Evolutionary conservation across 2,797 vertebrate species (phyloP).

Genomic region (Diceros bicornis): DNA sequence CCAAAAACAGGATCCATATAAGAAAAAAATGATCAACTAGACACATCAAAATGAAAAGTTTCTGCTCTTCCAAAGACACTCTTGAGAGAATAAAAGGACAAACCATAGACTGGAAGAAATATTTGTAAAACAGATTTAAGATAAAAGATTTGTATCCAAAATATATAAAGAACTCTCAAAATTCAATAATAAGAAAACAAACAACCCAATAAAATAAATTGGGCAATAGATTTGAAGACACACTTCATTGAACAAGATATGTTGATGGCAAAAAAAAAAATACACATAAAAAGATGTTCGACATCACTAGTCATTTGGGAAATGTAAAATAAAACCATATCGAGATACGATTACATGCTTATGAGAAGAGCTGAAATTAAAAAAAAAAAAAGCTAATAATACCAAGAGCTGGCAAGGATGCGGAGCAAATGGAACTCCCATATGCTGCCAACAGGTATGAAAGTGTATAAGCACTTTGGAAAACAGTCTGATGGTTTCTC

Average conservation of each 20-base stretch:
- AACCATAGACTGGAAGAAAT: background rate
- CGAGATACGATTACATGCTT: background rate
- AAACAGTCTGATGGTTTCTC: background rate
- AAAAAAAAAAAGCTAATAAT: background rate
- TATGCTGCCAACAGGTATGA: background rate
- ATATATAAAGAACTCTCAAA: background rate
- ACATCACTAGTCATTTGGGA: background rate
- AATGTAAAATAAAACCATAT: background rate
- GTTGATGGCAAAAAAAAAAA: background rate
- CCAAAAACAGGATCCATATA: background rate
- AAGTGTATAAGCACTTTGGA: background rate
- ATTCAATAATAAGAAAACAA: background rate
- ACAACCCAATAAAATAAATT: background rate
- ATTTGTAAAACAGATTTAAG: background rate
- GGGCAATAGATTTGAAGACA: background rate
- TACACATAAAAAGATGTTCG: background rate
- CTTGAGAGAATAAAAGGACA: background rate
- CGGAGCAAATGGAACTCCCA: background rate
- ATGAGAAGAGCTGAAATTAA: background rate
- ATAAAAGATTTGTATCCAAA: background rate
- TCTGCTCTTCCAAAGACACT: background rate
- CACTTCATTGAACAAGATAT: background rate
- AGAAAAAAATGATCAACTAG: background rate
- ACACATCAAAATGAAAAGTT: conserved; percentile 43
- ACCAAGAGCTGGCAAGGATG: background rate